Conservation (phyloP, 2,797 vertebrate genomes). For the Chaunax sp. region DNA sequence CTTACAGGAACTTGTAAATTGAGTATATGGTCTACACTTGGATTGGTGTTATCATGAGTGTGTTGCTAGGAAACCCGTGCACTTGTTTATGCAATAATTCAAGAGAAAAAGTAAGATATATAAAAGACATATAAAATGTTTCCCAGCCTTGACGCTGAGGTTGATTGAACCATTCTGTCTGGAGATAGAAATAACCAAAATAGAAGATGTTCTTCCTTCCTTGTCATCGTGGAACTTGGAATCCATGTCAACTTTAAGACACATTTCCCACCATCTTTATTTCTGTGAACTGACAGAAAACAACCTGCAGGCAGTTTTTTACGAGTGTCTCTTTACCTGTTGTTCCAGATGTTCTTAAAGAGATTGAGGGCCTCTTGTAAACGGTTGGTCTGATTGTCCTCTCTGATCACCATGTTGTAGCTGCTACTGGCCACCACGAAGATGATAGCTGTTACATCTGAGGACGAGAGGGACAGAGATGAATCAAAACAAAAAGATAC, state of each 20-base stretch:
- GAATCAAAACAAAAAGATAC: not conserved
- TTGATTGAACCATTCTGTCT: not conserved
- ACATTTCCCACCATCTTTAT: not conserved
- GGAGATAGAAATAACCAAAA: not conserved
- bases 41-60: constrained; percentile 14
- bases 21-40: constrained; percentile 3
- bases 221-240: not conserved
- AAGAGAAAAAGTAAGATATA: constrained; percentile 8
- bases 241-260: not conserved
- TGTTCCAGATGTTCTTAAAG: constrained; percentile 99
- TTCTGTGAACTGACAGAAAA: not conserved
- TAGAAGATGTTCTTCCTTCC: not conserved
- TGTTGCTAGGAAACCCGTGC: constrained; percentile 26
- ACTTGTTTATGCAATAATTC: constrained; percentile 23
- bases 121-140: constrained; percentile 2
- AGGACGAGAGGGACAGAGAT: constrained; percentile 5
- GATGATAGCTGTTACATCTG: constrained; percentile 99
- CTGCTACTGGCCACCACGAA: constrained; percentile 99
- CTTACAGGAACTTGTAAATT: constrained; percentile 22
- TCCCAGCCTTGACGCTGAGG: not conserved
- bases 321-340: constrained; percentile 85
- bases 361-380: constrained; percentile 99
- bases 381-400: constrained; percentile 99
- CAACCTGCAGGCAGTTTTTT: too few species aligned
- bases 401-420: constrained; percentile 99